Base-by-base conservation (phyloP, 2,113 vertebrate genomes). In the Cnemophilus loriae region DNA sequence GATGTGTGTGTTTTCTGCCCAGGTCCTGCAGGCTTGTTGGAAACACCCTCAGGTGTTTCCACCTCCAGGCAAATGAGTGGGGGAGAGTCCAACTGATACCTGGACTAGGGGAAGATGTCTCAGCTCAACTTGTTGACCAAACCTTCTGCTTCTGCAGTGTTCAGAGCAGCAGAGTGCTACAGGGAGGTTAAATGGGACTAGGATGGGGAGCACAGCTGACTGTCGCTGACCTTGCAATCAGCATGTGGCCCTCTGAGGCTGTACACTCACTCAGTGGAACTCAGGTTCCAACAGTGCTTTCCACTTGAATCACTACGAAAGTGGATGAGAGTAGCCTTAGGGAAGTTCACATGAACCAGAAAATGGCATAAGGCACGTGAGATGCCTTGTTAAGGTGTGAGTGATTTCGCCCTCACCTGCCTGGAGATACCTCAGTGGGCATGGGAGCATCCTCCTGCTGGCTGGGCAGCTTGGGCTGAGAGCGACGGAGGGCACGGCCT, bases 401-500 rank as follows among this genome's bases (percentile, higher is more conserved):
- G 6, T 74, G 33, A 79, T 67, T 74, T 70, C 15, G 17, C 20
- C 46, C 20, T 22, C 15, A 3, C 6, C 60, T 22, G 14, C 49
- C 80, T 68, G 52, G 52, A 74, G 28, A 59, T n/a, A 41, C 16
- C 21, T 76, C 1, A 3, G 16, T 18, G 53, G 84, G 27, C 53
- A 27, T 0, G 0, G 71, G 16, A 92, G 13, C 41, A 53, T 33
- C 41, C 35, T 65, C 1, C 8, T 67, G 10, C 20, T 8, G 4
- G 26, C 68, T 3, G 1, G 47, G 52, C 2, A 11, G 11, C 23
- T 55, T 23, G 30, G 42, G 32, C 16, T 1, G 1, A 41, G 15
- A n/a, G 33, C 0, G 0, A 39, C 0, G 0, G 28, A 86, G 52
- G 47, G 44, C 22, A 14, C 26, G 24, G 41, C 41, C 53, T 32